Evolutionary conservation across 1,140 invertebrate species (phyloP).

Genomic region (Drusus annulatus): DNA sequence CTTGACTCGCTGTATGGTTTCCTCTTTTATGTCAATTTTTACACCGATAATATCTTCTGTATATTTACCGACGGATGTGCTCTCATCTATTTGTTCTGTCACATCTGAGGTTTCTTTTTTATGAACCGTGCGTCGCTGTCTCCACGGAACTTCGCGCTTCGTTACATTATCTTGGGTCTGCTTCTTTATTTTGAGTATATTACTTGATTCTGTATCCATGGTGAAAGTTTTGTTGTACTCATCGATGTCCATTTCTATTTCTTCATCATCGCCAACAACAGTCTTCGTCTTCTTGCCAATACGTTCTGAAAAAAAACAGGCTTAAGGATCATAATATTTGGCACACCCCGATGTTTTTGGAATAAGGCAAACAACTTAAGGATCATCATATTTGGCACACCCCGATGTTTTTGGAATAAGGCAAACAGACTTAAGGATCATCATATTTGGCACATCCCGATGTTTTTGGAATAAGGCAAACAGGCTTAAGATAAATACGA

Average conservation of each 20-base stretch:
- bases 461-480: not conserved
- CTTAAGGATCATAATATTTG: slow-evolving; percentile 2
- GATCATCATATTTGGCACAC: too few relatives aligned
- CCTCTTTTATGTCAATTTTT: slow-evolving; percentile 49
- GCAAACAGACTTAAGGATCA: too few relatives aligned
- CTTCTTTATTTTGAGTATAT: slow-evolving; percentile 53
- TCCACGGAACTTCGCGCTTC: slow-evolving; percentile 57
- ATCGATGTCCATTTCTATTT: slow-evolving; percentile 22
- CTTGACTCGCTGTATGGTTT: slow-evolving; percentile 39
- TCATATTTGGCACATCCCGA: not conserved
- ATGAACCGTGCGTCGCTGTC: slow-evolving; percentile 58
- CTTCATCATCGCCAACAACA: slow-evolving; percentile 32
- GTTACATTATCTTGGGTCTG: slow-evolving; percentile 50
- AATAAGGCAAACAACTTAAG: too few relatives aligned
- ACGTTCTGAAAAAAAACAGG: slow-evolving; percentile 49
- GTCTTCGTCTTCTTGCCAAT: slow-evolving; percentile 49
- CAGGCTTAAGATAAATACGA: not conserved
- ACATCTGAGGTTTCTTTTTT: slow-evolving; percentile 51
- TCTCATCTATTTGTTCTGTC: slow-evolving; percentile 21
- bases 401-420: too few relatives aligned
- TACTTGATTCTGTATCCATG: slow-evolving; percentile 49
- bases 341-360: too few relatives aligned
- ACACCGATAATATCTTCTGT: slow-evolving; percentile 55
- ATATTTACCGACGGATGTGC: not conserved
- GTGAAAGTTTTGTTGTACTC: slow-evolving; percentile 26